phyloP scores from a whole-genome alignment of 1,140 invertebrate species.

The Lethrus apterus region DNA sequence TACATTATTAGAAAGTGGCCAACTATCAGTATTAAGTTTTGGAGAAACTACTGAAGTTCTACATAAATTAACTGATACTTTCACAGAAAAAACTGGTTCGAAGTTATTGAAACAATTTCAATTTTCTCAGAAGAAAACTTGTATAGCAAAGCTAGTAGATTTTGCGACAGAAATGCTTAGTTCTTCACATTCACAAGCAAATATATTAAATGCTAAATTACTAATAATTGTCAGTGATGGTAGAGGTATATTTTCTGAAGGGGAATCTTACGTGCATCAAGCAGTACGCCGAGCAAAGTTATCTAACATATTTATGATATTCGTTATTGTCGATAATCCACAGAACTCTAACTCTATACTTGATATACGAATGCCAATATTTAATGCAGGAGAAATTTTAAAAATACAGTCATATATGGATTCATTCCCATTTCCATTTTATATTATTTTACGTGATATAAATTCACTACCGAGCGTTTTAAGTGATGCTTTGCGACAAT shows the following conservation, averaged over 20 bases:
- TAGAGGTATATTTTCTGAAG: slow-evolving; percentile 85
- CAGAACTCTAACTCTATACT: slow-evolving; percentile 87
- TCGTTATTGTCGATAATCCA: slow-evolving; percentile 92
- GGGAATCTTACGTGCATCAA: slow-evolving; percentile 63
- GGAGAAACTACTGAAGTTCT: slow-evolving; percentile 79
- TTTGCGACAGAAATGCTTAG: slow-evolving; percentile 64
- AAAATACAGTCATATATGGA: slow-evolving; percentile 79
- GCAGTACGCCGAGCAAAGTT: slow-evolving; percentile 75
- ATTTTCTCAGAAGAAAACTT: slow-evolving; percentile 76
- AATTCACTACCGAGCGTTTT: slow-evolving; percentile 79
- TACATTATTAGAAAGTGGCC: slow-evolving; percentile 86
- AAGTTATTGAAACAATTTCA: slow-evolving; percentile 68
- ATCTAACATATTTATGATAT: slow-evolving; percentile 85
- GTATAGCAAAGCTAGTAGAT: slow-evolving; percentile 72
- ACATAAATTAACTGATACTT: slow-evolving; percentile 79
- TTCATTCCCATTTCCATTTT: slow-evolving; percentile 97
- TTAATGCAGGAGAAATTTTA: slow-evolving; percentile 52
- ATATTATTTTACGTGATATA: slow-evolving; percentile 87
- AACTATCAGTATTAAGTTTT: slow-evolving; percentile 86
- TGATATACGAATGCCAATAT: slow-evolving; percentile 74
- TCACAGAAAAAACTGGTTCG: slow-evolving; percentile 73
- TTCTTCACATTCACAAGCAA: slow-evolving; percentile 38
- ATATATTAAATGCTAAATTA: slow-evolving; percentile 65
- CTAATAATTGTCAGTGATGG: slow-evolving; percentile 93
- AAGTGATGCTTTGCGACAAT: slow-evolving; percentile 93